phyloP scores from a whole-genome alignment of 2,797 vertebrate genomes.

The Scolopax rusticola region DNA sequence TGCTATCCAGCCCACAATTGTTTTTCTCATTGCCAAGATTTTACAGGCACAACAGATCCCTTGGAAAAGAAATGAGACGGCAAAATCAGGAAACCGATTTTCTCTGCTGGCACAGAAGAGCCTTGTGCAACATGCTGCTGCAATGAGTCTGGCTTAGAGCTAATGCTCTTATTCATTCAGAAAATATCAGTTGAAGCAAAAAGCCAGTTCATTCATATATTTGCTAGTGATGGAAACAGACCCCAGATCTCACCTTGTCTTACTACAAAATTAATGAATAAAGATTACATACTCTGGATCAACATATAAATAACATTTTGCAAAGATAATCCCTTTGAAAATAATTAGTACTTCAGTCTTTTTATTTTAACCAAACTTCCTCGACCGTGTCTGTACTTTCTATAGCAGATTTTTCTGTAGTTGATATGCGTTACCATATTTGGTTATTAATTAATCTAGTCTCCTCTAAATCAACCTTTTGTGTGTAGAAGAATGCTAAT shows the following conservation, averaged over 20 bases:
- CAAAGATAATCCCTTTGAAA: background rate
- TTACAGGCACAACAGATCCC: background rate
- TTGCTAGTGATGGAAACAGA: background rate
- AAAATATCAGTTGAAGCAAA: background rate
- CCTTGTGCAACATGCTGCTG: background rate
- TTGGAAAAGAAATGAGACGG: background rate
- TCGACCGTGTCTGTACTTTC: background rate
- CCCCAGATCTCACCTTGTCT: background rate
- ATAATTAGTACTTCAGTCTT: background rate
- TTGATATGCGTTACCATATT: slow-evolving; percentile 69
- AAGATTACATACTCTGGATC: background rate
- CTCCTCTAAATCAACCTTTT: slow-evolving; percentile 65
- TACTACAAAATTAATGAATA: background rate
- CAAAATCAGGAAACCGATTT: background rate
- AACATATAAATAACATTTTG: slow-evolving; percentile 14
- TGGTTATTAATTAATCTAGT: slow-evolving; percentile 71
- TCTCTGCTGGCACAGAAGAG: background rate
- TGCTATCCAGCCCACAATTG: background rate
- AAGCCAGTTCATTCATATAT: slow-evolving; percentile 5
- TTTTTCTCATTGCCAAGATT: background rate
- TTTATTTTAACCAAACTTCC: background rate
- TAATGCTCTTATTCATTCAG: background rate
- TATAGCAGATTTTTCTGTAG: background rate
- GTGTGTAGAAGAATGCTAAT: slow-evolving; percentile 70
- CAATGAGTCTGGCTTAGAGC: background rate